Percentiles rank a stretch among this genome's conserved stretches.
phyloP scores from a whole-genome alignment of 2,113 vertebrate genomes.

The Oncorhynchus masou region DNA sequence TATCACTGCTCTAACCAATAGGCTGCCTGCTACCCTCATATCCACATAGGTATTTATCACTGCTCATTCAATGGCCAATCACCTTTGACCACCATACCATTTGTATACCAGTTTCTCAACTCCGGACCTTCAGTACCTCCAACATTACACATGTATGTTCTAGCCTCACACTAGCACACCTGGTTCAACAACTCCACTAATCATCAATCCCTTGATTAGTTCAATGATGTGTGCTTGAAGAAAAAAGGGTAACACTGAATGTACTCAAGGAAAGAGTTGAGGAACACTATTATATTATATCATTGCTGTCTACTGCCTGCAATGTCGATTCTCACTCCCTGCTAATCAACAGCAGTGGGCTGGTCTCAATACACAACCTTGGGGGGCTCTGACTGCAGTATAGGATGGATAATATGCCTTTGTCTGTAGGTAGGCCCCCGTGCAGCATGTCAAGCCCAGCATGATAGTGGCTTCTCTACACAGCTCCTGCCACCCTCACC shows the following conservation, averaged over 20 bases:
- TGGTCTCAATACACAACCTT: constrained; percentile 15
- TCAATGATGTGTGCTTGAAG: no score
- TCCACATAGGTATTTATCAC: background rate
- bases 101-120: no score
- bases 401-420: constrained; percentile 46
- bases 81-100: background rate
- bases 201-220: no score
- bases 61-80: background rate
- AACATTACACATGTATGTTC: no score
- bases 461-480: constrained; percentile 59
- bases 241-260: no score
- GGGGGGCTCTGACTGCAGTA: constrained; percentile 1
- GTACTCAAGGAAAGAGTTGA: no score
- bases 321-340: background rate
- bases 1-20: no score
- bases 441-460: constrained; percentile 45
- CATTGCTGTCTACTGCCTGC: background rate
- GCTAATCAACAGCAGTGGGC: background rate
- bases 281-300: background rate
- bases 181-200: no score
- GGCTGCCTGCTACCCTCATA: no score
- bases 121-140: no score
- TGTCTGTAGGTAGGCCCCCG: constrained; percentile 47
- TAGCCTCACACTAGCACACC: no score
- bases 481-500: constrained; percentile 61